phyloP scores from a whole-genome alignment of 2,797 vertebrate genomes.

The Melopsittacus undulatus region DNA sequence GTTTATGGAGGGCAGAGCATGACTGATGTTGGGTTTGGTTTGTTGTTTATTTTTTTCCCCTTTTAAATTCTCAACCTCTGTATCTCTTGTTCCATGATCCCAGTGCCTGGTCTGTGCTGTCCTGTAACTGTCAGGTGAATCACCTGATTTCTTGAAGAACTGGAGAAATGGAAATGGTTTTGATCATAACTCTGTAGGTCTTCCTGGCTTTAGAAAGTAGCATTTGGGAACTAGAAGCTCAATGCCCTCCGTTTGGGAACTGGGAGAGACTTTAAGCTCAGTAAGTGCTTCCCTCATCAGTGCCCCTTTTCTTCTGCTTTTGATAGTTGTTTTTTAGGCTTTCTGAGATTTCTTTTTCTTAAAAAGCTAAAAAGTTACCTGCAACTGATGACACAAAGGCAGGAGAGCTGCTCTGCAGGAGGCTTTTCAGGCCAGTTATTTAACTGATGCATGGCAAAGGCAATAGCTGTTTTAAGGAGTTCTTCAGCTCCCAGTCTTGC shows the following conservation, averaged over 20 bases:
- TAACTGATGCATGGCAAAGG: neutral
- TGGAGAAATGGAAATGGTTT: neutral
- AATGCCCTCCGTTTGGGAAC: neutral
- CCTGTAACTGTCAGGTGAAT: neutral
- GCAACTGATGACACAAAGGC: neutral
- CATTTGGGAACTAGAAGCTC: neutral
- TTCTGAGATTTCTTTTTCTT: neutral
- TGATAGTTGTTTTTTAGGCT: neutral
- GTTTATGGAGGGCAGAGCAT: neutral
- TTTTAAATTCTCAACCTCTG: neutral
- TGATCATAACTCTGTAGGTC: neutral
- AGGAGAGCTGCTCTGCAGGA: neutral
- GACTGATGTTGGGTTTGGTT: neutral
- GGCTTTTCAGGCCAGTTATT: neutral
- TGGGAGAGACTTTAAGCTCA: neutral
- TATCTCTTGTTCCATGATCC: neutral
- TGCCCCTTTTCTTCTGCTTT: neutral
- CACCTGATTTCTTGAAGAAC: neutral
- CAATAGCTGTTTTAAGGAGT: neutral
- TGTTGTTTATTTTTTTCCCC: neutral
- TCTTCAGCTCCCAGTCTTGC: neutral
- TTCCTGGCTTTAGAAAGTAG: neutral
- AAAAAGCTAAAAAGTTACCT: neutral
- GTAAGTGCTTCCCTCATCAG: neutral
- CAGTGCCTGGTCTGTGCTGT: neutral